Conservation (phyloP, 2,797 vertebrate genomes). For the Naso thynnoides region DNA sequence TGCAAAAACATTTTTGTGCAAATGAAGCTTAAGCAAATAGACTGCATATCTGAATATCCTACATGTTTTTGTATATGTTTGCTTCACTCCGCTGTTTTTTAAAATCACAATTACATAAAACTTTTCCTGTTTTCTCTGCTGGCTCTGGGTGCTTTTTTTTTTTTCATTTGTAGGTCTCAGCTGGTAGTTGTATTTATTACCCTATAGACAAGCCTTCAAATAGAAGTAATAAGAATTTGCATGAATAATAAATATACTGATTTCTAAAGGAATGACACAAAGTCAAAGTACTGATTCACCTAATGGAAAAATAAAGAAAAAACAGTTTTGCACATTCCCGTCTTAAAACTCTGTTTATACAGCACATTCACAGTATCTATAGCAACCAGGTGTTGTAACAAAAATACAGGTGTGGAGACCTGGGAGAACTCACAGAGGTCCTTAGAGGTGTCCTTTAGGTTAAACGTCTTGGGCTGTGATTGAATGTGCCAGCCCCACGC, state of each 20-base stretch:
- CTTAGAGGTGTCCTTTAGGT: slow-evolving; percentile 40
- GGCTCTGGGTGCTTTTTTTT: slow-evolving; percentile 46
- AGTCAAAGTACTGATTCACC: not conserved
- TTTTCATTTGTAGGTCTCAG: slow-evolving; percentile 49
- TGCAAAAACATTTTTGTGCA: not conserved
- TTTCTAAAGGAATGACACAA: not conserved
- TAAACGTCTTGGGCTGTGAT: slow-evolving; percentile 45
- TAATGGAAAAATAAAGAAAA: slow-evolving; percentile 18
- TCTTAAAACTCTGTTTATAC: slow-evolving; percentile 7
- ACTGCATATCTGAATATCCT: slow-evolving; percentile 8
- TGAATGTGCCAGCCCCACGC: slow-evolving; percentile 64
- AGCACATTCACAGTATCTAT: slow-evolving; percentile 56
- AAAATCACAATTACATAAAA: not conserved
- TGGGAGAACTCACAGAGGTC: slow-evolving; percentile 50
- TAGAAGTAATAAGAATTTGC: not conserved
- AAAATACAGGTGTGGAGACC: slow-evolving; percentile 78
- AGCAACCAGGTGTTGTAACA: slow-evolving; percentile 73
- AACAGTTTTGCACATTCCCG: not conserved
- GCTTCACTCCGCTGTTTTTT: slow-evolving; percentile 5
- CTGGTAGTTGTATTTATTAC: not conserved
- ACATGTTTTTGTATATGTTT: not conserved
- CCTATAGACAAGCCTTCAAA: not conserved
- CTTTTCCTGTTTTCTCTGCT: slow-evolving; percentile 2
- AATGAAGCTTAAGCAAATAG: slow-evolving; percentile 11
- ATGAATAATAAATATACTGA: not conserved